phyloP scores from a whole-genome alignment of 1,140 invertebrate genomes.

The Bombus cullumanus region DNA sequence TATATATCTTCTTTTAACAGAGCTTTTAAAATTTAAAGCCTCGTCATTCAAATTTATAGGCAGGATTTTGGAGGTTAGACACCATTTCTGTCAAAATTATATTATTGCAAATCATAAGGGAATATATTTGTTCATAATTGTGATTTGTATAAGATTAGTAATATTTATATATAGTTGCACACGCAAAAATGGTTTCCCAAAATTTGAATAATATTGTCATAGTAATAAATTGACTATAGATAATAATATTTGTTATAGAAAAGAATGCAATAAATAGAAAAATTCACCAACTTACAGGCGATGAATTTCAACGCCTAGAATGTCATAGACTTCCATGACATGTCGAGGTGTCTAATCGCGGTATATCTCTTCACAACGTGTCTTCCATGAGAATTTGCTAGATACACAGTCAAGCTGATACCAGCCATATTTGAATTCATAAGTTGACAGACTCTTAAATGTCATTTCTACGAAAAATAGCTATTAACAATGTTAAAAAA shows the following conservation, averaged over 20 bases:
- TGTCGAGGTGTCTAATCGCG: background rate
- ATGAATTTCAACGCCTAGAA: background rate
- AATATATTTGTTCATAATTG: background rate
- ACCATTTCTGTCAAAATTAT: background rate
- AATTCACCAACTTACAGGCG: background rate
- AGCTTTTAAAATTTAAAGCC: background rate
- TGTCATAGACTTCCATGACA: background rate
- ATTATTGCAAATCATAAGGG: background rate
- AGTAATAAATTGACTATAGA: background rate
- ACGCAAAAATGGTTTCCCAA: background rate
- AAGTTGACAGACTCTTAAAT: background rate
- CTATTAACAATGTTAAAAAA: background rate
- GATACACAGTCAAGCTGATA: background rate
- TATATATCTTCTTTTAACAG: background rate
- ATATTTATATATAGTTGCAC: background rate
- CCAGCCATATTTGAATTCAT: background rate
- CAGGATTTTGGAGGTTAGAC: background rate
- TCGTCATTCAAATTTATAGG: background rate
- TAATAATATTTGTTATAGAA: background rate
- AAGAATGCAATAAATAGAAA: background rate
- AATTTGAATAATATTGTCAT: background rate
- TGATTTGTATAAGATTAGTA: background rate
- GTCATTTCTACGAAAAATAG: background rate
- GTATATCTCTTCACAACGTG: slow-evolving; percentile 4
- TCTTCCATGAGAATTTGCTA: background rate